Evolutionary conservation across 1,140 invertebrate species (phyloP).

Genomic region (Telenomus remus): DNA sequence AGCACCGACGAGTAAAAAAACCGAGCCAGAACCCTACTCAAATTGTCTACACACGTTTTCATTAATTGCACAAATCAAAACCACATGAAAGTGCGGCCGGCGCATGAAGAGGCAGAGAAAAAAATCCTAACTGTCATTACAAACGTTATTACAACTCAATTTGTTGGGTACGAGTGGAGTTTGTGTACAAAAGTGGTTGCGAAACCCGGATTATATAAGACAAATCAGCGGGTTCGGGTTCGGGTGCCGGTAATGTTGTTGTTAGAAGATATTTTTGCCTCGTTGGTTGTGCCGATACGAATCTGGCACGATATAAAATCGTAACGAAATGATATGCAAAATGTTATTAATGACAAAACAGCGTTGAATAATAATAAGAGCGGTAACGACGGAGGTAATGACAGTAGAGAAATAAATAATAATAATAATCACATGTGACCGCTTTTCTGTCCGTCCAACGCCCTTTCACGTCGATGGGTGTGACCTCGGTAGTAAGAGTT

Average conservation of each 20-base stretch:
- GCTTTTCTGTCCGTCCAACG: slow-evolving; percentile 60
- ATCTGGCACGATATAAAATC: no score
- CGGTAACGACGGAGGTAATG: slow-evolving; percentile 19
- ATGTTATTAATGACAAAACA: slow-evolving; percentile 45
- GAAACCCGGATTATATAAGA: slow-evolving; percentile 21
- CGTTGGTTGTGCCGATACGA: no score
- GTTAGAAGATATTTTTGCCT: no score
- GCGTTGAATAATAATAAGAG: slow-evolving; percentile 29
- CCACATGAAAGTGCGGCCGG: slow-evolving; percentile 1
- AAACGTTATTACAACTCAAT: slow-evolving; percentile 43
- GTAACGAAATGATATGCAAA: slow-evolving; percentile 21
- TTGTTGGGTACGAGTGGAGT: slow-evolving; percentile 26
- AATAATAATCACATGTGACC: slow-evolving; percentile 53
- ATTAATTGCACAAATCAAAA: neutral
- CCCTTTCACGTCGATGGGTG: slow-evolving; percentile 59
- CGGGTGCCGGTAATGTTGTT: neutral
- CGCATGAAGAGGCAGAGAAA: neutral
- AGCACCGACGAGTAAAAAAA: no score
- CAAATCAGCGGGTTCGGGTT: neutral
- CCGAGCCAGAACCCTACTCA: no score
- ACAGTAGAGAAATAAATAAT: slow-evolving; percentile 31
- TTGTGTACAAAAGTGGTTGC: slow-evolving; percentile 5
- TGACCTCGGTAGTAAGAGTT: slow-evolving; percentile 60
- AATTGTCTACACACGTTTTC: no score
- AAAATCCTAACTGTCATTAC: slow-evolving; percentile 22